phyloP scores from a whole-genome alignment of 2,888 invertebrate genomes.

The Acleris sparsana region DNA sequence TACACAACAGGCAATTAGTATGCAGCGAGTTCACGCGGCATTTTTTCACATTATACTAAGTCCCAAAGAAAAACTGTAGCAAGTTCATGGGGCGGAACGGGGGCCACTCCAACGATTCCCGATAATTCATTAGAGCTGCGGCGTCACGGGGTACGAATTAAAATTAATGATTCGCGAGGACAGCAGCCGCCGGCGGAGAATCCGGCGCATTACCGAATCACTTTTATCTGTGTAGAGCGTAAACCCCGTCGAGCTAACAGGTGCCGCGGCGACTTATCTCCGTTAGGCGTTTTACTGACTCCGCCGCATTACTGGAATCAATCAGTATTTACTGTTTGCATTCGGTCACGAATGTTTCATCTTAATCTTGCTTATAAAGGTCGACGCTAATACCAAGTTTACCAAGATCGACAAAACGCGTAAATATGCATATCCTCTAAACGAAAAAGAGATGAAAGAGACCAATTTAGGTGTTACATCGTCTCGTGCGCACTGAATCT shows the following conservation, averaged over 20 bases:
- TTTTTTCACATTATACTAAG: conserved; percentile 83
- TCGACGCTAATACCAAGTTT: not conserved
- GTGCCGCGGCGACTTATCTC: conserved; percentile 68
- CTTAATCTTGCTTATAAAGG: too few species aligned
- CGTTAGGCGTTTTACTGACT: conserved; percentile 57
- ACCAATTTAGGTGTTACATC: not conserved
- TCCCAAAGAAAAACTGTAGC: conserved; percentile 75
- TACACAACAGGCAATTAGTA: conserved; percentile 82
- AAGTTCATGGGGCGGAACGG: conserved; percentile 62
- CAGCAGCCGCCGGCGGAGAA: conserved; percentile 67
- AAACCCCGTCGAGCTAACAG: conserved; percentile 67
- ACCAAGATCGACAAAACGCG: not conserved
- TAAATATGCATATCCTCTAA: not conserved
- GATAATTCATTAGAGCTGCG: conserved; percentile 81
- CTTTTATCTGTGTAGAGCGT: conserved; percentile 76
- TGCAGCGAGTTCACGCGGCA: conserved; percentile 75
- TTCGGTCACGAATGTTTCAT: too few species aligned
- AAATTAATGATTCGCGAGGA: conserved; percentile 82
- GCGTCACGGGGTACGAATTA: conserved; percentile 80
- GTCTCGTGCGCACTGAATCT: conserved; percentile 8
- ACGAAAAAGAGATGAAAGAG: not conserved
- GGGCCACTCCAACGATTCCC: conserved; percentile 75
- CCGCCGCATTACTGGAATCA: conserved; percentile 36
- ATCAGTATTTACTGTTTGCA: conserved; percentile 19
- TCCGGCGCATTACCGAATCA: conserved; percentile 74